Evolutionary conservation across 30 jellyfish, hydroid and myxozoan genomes (phyloP).

Genomic region (Hydractinia echinata): DNA sequence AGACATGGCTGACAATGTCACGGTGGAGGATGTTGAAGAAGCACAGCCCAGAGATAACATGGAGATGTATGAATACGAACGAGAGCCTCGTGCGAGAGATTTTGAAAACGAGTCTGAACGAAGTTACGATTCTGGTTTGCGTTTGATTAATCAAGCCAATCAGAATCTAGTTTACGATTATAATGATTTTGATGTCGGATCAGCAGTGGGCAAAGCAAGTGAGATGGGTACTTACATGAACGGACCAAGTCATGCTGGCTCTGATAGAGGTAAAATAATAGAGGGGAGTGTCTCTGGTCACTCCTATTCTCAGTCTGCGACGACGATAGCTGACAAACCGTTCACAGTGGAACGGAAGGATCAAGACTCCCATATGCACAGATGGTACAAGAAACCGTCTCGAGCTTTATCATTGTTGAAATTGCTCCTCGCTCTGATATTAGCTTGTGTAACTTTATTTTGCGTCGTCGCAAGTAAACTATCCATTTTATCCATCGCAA

Average conservation of each 20-base stretch:
- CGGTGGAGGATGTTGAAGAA: not conserved
- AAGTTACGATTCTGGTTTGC: slow-evolving; percentile 6
- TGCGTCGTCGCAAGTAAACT: slow-evolving; percentile 77
- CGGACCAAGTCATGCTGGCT: slow-evolving; percentile 8
- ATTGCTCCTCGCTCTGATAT: slow-evolving; percentile 42
- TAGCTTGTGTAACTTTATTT: slow-evolving; percentile 46
- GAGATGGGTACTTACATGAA: slow-evolving; percentile 6
- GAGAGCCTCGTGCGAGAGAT: not conserved
- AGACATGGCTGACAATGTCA: too few species aligned
- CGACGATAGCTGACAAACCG: not conserved
- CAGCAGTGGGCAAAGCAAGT: slow-evolving; percentile 1
- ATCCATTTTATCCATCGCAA: slow-evolving; percentile 68
- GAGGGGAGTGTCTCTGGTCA: not conserved
- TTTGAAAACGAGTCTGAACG: not conserved
- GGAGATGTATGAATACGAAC: not conserved
- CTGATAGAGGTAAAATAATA: not conserved
- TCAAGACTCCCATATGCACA: slow-evolving; percentile 25
- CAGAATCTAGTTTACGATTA: slow-evolving; percentile 3
- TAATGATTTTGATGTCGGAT: not conserved
- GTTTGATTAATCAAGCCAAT: not conserved
- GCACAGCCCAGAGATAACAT: not conserved
- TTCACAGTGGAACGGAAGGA: slow-evolving; percentile 69
- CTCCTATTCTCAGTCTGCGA: not conserved
- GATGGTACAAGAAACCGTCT: slow-evolving; percentile 60
- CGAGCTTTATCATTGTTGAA: slow-evolving; percentile 47